Base-by-base conservation (phyloP, 2,888 invertebrate species). In the Amblyjoppa proteus region DNA sequence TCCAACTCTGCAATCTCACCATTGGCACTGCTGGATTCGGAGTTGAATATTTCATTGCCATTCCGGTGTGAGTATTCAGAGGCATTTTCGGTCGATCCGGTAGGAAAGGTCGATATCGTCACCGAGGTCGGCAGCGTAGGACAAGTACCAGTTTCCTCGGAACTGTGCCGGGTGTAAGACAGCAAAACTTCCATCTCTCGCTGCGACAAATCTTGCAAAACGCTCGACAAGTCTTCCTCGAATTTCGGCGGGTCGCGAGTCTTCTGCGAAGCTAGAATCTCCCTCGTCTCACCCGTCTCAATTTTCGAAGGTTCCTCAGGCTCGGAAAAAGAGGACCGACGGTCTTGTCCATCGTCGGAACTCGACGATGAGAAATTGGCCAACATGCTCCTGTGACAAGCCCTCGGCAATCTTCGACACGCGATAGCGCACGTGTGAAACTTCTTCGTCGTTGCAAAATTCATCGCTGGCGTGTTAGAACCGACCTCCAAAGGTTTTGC, bases 381-480 rank as follows among this genome's bases (percentile, higher is more conserved):
- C 20, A 25, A 56, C n/a, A 49, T 9, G 11, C 9, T 61, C 16
- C 31, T 28, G n/a, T 38, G 53, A 34, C 41, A 68, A 28, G 16
- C 64, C 1, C 25, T 68, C 16, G 68, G 49, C 7, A n/a, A 61
- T 38, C 7, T 51, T 31, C 13, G 34, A 61, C 61, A 11, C 16
- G 20, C 11, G 3, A 49, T 75, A 16, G 73, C 74, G 38, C 73
- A 61, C 20, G 88, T 88, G 74, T 88, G 88, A 25, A 87, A 74
- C 41, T 85, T 79, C 28, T 85, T 81, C 16, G 75, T 51, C 34
- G 64, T 31, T 25, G 58, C 64, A 9, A 71, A 58, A 64, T 83
- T 71, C 7, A 75, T 70, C 51, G 66, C 58, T 34, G 53, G 28
- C 5, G 34, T 49, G 20, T 64, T 73, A 5, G 73, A 16, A n/a